Evolutionary conservation across 2,888 invertebrate genomes (phyloP), one percentile per base, ranked within the genome.

Genomic region (Meiosimyza decipiens): DNA sequence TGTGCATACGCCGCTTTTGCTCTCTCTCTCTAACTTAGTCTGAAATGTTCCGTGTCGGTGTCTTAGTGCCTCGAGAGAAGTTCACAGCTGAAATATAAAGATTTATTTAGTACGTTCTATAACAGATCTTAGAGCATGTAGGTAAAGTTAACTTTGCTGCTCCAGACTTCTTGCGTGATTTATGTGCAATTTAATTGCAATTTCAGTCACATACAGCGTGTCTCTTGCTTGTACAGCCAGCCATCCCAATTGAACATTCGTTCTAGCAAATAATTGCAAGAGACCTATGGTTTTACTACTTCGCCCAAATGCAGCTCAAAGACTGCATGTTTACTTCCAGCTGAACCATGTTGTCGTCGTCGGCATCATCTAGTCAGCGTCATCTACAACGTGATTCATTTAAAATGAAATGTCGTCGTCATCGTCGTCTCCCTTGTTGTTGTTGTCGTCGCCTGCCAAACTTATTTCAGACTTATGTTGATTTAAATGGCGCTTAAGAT

Each of bases 401-500:
- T 40, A 62, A 62, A 33, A 40, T 40, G 40, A 40, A 40, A 40
- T 40, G 40, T 62, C 40, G 62, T 40, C 40, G 40, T 40, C 40
- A 9, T 40, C 9, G 40, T 6, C 9, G 40, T 6, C 9, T 6
- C 4, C 9, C 9, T 62, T 1, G 47, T 28, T 28, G 28, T 28
- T 3, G 28, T 28, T 28, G 40, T 40, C 9, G 40, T 62, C 6
- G 47, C 28, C 40, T 40, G 62, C 62, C 62, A 62, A 40, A 62
- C 62, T 40, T 62, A 62, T 62, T 62, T 62, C 33, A 62, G 62
- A 40, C 62, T 47, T 16, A 40, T 62, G 62, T 62, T 40, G 62
- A 62, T 40, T 62, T 40, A 62, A 62, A 33, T 57, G 57, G 57
- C 22, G 57, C 57, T 57, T 57, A 57, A 57, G 57, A 57, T 57